phyloP scores from a whole-genome alignment of 2,797 vertebrate genomes.

The Tenualosa thibaudeaui region DNA sequence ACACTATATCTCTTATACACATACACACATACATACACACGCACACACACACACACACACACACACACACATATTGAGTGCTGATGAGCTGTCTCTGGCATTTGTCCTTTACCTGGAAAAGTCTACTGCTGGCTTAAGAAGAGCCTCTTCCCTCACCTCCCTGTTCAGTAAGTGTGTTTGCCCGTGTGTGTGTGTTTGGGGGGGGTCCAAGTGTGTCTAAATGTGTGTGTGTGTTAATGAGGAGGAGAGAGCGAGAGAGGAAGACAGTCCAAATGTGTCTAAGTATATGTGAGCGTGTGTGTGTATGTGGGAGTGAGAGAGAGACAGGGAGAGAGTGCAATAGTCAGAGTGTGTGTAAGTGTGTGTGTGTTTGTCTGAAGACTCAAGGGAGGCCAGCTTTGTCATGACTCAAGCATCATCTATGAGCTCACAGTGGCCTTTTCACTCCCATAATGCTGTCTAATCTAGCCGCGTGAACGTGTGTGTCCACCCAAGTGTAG shows the following conservation, averaged over 20 bases:
- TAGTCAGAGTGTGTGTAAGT: slow-evolving; percentile 9
- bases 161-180: no score
- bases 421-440: no score
- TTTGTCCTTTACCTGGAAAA: not conserved
- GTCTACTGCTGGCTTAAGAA: not conserved
- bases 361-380: slow-evolving; percentile 28
- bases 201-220: no score
- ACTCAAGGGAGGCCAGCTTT: not conserved
- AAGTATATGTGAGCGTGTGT: not conserved
- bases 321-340: no score
- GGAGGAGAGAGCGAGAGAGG: not conserved
- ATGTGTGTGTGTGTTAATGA: not conserved
- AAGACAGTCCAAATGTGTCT: not conserved
- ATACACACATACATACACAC: no score
- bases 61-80: no score
- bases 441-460: not conserved
- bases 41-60: no score
- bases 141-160: no score
- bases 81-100: slow-evolving; percentile 23
- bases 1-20: no score
- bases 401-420: not conserved
- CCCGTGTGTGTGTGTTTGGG: not conserved
- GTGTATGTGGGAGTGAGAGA: not conserved
- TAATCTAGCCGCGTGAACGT: not conserved
- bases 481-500: not conserved